Evolutionary conservation across 1,140 invertebrate species (phyloP).

Genomic region (Sinella curviseta): DNA sequence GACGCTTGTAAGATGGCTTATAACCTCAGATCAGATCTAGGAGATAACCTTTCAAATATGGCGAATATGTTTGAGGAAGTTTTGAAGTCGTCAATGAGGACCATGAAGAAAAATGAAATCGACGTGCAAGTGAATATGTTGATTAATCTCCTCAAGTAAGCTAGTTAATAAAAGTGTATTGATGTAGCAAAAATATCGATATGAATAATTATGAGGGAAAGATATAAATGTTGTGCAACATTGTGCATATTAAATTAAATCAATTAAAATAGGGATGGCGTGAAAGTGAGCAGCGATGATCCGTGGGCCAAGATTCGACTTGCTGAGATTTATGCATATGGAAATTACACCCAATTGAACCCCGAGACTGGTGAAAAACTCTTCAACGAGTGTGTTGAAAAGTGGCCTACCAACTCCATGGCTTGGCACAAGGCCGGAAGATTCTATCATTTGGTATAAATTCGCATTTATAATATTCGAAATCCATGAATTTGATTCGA

Average conservation of each 20-base stretch:
- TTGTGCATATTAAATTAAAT: too few relatives aligned
- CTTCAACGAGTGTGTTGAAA: not conserved
- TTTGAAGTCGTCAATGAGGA: not conserved
- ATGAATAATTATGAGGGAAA: not conserved
- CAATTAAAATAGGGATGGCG: not conserved
- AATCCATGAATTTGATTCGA: too few relatives aligned
- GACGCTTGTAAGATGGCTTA: not conserved
- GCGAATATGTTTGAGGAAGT: not conserved
- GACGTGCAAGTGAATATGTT: not conserved
- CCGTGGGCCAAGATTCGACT: not conserved
- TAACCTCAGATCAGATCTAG: not conserved
- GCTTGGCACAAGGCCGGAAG: not conserved
- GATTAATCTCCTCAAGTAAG: not conserved
- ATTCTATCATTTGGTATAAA: not conserved
- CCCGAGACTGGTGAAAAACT: not conserved
- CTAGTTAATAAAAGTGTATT: not conserved
- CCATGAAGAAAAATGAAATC: not conserved
- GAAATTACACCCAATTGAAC: not conserved
- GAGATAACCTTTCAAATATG: not conserved
- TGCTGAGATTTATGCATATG: not conserved
- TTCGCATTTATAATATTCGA: not conserved
- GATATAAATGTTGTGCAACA: not conserved
- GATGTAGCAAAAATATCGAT: not conserved
- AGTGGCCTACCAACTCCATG: not conserved
- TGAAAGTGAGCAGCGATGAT: not conserved